These are phyloP conservation scores for Corythornis cristatus DNA, from an alignment of 2,113 vertebrate genomes.

Conservation along the genomic window DNA sequence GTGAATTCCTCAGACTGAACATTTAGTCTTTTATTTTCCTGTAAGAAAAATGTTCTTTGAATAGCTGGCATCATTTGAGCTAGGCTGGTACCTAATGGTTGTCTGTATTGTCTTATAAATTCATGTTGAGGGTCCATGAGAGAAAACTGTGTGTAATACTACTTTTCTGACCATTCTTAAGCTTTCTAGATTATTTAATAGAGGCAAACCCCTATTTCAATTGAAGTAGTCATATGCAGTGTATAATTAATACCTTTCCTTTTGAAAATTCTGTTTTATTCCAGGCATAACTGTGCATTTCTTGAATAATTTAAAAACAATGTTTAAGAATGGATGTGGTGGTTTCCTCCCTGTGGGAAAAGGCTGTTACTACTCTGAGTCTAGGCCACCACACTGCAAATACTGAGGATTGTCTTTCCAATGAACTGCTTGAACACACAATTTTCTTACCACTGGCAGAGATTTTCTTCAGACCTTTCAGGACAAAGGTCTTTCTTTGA, in stretches of 20 bases:
- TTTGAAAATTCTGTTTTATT: conserved; percentile 12
- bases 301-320: conserved; percentile 23
- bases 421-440: background rate
- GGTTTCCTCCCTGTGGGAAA: background rate
- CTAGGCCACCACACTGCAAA: conserved; percentile 1
- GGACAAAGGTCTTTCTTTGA: background rate
- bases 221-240: background rate
- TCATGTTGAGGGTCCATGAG: background rate
- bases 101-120: background rate
- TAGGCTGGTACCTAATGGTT: background rate
- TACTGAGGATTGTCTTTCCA: background rate
- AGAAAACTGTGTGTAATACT: background rate
- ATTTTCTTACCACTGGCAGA: conserved; percentile 17
- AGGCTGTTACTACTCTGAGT: background rate
- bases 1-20: background rate
- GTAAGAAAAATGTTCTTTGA: background rate
- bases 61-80: background rate
- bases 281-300: background rate
- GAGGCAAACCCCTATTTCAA: background rate
- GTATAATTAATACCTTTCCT: background rate
- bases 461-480: conserved; percentile 23
- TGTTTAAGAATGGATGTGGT: conserved; percentile 4
- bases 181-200: background rate
- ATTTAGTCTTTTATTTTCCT: background rate
- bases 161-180: background rate